Evolutionary conservation across 1,140 invertebrate genomes (phyloP).

Genomic region (Bombus cullumanus): DNA sequence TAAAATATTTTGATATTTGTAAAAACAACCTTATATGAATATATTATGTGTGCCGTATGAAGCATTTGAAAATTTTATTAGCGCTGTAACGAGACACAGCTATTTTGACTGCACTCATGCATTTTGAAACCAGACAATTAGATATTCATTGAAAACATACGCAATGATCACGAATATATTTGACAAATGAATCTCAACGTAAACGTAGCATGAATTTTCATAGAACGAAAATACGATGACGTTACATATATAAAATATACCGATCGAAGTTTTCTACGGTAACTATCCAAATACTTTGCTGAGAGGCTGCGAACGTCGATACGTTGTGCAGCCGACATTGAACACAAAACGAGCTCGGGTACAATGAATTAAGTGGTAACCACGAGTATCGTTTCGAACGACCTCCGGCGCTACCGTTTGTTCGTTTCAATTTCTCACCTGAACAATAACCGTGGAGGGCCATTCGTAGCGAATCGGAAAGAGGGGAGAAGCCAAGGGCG

Average conservation of each 20-base stretch:
- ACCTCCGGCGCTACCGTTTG: neutral
- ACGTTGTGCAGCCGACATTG: too few species aligned
- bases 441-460: neutral
- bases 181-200: neutral
- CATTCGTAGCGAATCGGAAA: neutral
- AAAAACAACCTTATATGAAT: neutral
- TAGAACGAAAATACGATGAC: neutral
- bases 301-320: neutral
- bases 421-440: conserved; percentile 20
- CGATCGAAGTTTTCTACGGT: neutral
- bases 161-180: too few species aligned
- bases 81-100: neutral
- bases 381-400: neutral
- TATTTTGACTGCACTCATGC: neutral
- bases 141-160: neutral
- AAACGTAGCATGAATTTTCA: neutral
- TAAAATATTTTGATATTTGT: neutral
- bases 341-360: neutral
- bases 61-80: too few species aligned
- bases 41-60: neutral
- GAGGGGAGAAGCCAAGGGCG: neutral
- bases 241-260: neutral
- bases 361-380: neutral
- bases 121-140: neutral
- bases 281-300: neutral